Percentiles rank a stretch among this genome's conserved stretches.
Evolutionary conservation across 2,113 vertebrate species (phyloP).

Genomic region (Cavia porcellus): DNA sequence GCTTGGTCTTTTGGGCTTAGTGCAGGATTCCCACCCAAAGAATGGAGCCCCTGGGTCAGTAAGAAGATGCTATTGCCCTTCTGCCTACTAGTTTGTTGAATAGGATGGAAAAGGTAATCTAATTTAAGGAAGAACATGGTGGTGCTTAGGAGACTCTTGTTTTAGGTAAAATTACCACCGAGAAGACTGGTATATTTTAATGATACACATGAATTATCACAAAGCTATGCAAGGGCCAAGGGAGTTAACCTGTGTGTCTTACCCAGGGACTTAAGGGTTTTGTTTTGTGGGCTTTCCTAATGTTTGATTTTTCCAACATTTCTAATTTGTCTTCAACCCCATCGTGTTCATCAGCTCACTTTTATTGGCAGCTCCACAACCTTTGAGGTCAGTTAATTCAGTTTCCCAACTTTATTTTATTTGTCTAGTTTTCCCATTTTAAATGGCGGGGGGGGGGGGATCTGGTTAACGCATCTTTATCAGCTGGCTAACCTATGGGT

Average conservation of each 20-base stretch:
- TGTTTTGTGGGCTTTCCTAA: constrained; percentile 8
- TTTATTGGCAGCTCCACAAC: not conserved
- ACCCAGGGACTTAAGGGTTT: not conserved
- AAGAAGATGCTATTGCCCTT: not conserved
- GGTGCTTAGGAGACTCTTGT: not conserved
- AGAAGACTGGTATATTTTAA: constrained; percentile 13
- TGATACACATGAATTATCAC: not conserved
- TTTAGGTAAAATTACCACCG: constrained; percentile 21
- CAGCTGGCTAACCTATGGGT: not conserved
- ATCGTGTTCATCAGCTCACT: not conserved
- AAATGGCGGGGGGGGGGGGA: not conserved
- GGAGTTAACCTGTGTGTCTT: constrained; percentile 17
- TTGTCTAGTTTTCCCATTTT: not conserved
- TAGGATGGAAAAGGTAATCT: constrained; percentile 23
- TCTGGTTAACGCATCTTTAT: constrained; percentile 3
- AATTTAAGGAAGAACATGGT: constrained; percentile 28
- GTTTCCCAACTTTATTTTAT: not conserved
- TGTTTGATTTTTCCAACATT: not conserved
- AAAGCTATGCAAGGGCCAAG: not conserved
- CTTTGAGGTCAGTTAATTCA: constrained; percentile 45
- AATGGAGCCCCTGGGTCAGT: not conserved
- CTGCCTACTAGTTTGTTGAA: constrained; percentile 35
- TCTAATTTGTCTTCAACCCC: constrained; percentile 11
- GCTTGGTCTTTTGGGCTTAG: not conserved
- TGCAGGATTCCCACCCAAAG: not conserved